Evolutionary conservation across 2,797 vertebrate species (phyloP).

Genomic region (Gila robusta): DNA sequence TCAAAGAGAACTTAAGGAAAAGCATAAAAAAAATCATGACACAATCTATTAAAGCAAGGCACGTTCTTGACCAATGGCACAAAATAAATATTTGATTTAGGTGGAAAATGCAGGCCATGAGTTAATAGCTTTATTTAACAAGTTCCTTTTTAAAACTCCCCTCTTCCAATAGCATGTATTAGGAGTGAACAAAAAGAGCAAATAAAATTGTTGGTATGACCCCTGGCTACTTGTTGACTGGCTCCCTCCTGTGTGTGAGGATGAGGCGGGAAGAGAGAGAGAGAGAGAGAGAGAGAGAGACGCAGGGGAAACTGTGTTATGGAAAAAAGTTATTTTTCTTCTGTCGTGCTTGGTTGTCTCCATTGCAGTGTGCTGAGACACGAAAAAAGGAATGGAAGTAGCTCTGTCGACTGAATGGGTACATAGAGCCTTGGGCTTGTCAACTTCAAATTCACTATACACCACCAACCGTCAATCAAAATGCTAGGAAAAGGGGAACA

Average conservation of each 20-base stretch:
- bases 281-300: not conserved
- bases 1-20: slow-evolving; percentile 12
- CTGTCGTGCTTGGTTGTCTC: slow-evolving; percentile 22
- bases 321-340: slow-evolving; percentile 27
- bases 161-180: slow-evolving; percentile 17
- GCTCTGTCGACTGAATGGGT: slow-evolving; percentile 13
- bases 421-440: slow-evolving; percentile 33
- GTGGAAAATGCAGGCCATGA: slow-evolving; percentile 33
- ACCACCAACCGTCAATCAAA: slow-evolving; percentile 43
- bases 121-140: slow-evolving; percentile 56
- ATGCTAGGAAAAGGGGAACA: slow-evolving; percentile 13
- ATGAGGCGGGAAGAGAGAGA: not conserved
- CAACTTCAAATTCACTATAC: slow-evolving; percentile 40
- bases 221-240: slow-evolving; percentile 28
- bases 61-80: slow-evolving; percentile 39
- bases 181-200: slow-evolving; percentile 16
- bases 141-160: slow-evolving; percentile 21
- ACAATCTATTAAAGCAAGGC: slow-evolving; percentile 42
- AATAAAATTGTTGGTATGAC: slow-evolving; percentile 37
- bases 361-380: slow-evolving; percentile 2
- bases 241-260: not conserved
- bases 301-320: not conserved
- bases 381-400: slow-evolving; percentile 6
- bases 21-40: slow-evolving; percentile 21
- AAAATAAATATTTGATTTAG: slow-evolving; percentile 57